Evolutionary conservation across 2,797 vertebrate species (phyloP), one percentile per base, ranked within the genome.

Genomic region (Poeciliopsis turneri): DNA sequence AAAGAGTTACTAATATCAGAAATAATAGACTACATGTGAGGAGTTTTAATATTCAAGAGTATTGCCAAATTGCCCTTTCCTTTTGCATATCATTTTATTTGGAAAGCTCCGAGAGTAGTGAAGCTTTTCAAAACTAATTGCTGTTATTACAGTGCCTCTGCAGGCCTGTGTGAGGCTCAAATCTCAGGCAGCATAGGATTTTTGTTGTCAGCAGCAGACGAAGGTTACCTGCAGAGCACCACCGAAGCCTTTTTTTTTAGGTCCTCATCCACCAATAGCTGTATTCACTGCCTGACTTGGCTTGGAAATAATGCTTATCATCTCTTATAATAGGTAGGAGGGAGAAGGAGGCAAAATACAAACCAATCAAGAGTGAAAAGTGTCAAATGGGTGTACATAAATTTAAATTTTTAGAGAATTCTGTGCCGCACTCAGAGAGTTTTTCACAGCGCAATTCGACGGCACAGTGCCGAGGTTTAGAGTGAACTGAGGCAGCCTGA

Each of bases 351-450:
- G 85, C 74, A 84, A 81, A 87, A 92, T 87, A 86, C 89, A 91
- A 93, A 90, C 88, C 87, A 92, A 86, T 92, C 90, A 86, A 75
- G 85, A 90, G 79, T 81, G 85, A 81, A 87, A 90, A 74, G 83
- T 90, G 90, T 92, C 84, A 91, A 89, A 93, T 83, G 84, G 91
- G 89, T 83, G 90, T 91, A 86, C 92, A 93, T 92, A 91, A 82
- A 93, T 94, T 93, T 90, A 77, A 79, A 85, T 92, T 82, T 84
- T 77, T 82, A 77, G 87, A 80, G 81, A 86, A 79, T 87, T 86
- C 76, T 49, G 64, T 87, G 75, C 86, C 74, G 13, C 39, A 84
- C 70, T 82, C 45, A 39, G 53, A 39, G 57, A 88, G 71, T 82
- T 84, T 46, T 76, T 80, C 77, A 23, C 41, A 39, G 46, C 43